A percentile compares a stretch with the other conserved stretches of the same genome.
Conservation (phyloP, 1,140 invertebrate species). For the Heliconius hermathena region DNA sequence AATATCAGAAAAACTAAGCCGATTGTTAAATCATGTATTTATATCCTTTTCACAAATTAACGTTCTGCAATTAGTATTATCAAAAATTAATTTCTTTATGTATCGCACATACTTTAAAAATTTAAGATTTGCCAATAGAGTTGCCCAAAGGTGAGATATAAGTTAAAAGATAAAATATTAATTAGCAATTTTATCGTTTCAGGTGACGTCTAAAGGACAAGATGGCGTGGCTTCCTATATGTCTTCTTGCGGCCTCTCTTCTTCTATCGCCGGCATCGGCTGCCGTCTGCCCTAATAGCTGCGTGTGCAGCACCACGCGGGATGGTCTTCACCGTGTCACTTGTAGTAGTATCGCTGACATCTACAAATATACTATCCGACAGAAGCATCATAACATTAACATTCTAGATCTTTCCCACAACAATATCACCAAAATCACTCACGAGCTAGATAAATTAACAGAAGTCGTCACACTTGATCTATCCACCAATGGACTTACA, state of each 20-base stretch:
- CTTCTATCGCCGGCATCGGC: constrained; percentile 58
- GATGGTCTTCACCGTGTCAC: constrained; percentile 72
- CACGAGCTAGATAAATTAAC: constrained; percentile 81
- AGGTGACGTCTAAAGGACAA: constrained; percentile 62
- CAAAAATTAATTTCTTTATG: too few species aligned
- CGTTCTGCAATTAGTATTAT: too few species aligned
- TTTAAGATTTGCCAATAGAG: too few species aligned
- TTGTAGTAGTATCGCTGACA: constrained; percentile 68
- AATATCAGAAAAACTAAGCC: neutral
- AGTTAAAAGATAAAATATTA: neutral
- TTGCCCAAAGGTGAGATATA: too few species aligned
- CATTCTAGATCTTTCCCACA: constrained; percentile 83
- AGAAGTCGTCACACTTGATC: constrained; percentile 82
- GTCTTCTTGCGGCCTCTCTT: constrained; percentile 58
- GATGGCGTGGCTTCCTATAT: constrained; percentile 61
- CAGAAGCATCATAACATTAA: constrained; percentile 81
- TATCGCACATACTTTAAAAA: neutral
- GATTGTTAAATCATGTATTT: neutral
- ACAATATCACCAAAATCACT: constrained; percentile 81
- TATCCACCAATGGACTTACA: constrained; percentile 82
- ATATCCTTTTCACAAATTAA: too few species aligned
- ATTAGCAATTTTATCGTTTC: constrained; percentile 52
- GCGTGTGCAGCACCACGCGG: constrained; percentile 69
- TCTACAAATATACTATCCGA: constrained; percentile 75
- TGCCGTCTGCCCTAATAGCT: constrained; percentile 67